Evolutionary conservation across 2,888 invertebrate genomes (phyloP).

Genomic region (Drosophila ustulata): DNA sequence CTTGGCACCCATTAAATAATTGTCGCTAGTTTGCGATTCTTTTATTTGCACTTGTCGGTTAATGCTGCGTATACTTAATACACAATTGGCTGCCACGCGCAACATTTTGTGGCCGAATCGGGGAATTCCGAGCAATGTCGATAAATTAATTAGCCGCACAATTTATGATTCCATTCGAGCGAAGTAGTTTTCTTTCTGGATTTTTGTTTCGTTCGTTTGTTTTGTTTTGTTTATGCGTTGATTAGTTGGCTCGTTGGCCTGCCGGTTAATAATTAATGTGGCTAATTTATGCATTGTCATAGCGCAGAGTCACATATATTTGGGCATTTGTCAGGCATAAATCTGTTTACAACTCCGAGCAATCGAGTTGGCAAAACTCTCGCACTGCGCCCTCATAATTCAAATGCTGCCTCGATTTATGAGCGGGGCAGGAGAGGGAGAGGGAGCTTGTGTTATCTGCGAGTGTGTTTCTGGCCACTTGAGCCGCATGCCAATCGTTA

Average conservation of each 20-base stretch:
- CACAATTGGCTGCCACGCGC: slow-evolving; percentile 23
- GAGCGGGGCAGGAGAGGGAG: not conserved
- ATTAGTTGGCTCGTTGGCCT: slow-evolving; percentile 39
- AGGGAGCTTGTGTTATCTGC: slow-evolving; percentile 1
- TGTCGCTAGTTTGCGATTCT: too few species aligned
- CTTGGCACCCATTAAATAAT: too few species aligned
- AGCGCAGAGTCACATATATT: slow-evolving; percentile 48
- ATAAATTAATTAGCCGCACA: slow-evolving; percentile 73
- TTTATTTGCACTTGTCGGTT: too few species aligned
- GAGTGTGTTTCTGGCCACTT: slow-evolving; percentile 46
- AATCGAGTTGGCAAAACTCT: slow-evolving; percentile 26
- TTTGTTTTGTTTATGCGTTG: slow-evolving; percentile 48
- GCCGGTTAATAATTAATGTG: slow-evolving; percentile 69
- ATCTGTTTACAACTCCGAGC: slow-evolving; percentile 35
- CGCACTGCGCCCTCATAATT: slow-evolving; percentile 60
- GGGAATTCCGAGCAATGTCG: slow-evolving; percentile 24
- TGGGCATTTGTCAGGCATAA: slow-evolving; percentile 57
- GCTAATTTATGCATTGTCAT: slow-evolving; percentile 74
- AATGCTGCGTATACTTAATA: slow-evolving; percentile 22
- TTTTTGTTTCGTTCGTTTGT: slow-evolving; percentile 8
- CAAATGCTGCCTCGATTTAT: slow-evolving; percentile 66
- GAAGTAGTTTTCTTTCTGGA: slow-evolving; percentile 8
- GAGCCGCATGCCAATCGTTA: slow-evolving; percentile 66
- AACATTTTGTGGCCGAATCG: slow-evolving; percentile 17
- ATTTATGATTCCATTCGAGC: slow-evolving; percentile 66